Base-by-base conservation (phyloP, 2,113 vertebrate species). In the Scortum barcoo region DNA sequence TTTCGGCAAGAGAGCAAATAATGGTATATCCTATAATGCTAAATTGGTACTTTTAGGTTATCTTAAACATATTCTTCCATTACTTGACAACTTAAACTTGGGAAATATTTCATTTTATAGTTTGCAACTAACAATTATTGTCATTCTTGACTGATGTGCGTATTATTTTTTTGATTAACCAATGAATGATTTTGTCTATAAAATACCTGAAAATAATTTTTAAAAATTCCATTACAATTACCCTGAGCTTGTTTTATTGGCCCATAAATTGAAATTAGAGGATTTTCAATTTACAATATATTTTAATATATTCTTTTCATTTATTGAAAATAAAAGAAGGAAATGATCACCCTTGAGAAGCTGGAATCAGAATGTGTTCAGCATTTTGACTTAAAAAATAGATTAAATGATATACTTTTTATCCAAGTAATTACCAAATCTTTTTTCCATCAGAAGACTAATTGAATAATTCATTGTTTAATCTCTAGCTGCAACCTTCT, bases 201-300 rank as follows among this genome's bases (percentile, higher is more conserved):
- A 58, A 44, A 46, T 33, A 28, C 22, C n/a, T 60, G 1, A 69
- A 50, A 61, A 42, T 22, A 36, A 72, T 44, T n/a, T n/a, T n/a
- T n/a, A 19, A 10, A 50, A 58, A 66, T 56, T 13, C 8, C 51
- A 38, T 72, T 67, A 40, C 26, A 57, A 48, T 56, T 57, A 50
- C 30, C n/a, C 16, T 57, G 38, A 72, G 19, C n/a, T 72, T 62
- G 72, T 62, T 68, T 67, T 77, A 57, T 67, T 66, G 6, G 4
- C 58, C 4, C 46, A 75, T 38, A 28, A 77, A 57, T n/a, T 10
- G 2, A 57, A 46, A 38, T n/a, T 24, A 26, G 1, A 74, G 62
- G 30, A 38, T 63, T 6, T 63, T 54, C 12, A 20, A 26, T 60
- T 60, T 69, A 14, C 1, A 22, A 24, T n/a, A n/a, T n/a, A n/a